These are phyloP conservation scores for Alosa sapidissima DNA, from an alignment of 2,797 vertebrate species.

Conservation along the genomic window DNA sequence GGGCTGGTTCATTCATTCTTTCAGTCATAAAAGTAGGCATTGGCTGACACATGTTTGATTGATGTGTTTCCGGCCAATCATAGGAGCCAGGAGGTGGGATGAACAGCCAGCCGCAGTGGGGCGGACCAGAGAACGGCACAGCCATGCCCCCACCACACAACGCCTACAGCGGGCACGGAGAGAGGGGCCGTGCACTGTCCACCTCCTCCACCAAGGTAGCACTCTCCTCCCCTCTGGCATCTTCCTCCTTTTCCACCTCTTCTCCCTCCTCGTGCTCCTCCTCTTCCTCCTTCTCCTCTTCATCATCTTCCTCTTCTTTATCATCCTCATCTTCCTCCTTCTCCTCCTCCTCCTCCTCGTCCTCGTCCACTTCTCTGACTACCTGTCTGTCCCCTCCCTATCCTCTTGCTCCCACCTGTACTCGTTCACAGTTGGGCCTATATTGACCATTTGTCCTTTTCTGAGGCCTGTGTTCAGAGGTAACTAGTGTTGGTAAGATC, in stretches of 20 bases:
- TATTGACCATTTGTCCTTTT: too few species aligned
- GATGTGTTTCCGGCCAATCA: neutral
- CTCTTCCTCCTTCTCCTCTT: neutral
- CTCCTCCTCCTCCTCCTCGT: neutral
- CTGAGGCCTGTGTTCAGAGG: neutral
- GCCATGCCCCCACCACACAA: conserved; percentile 60
- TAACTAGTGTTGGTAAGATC: neutral
- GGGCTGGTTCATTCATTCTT: neutral
- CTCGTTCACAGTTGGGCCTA: neutral
- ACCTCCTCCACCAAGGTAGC: conserved; percentile 75
- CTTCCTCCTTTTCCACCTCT: neutral
- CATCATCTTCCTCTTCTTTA: neutral
- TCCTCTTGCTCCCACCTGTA: neutral
- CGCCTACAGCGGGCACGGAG: conserved; percentile 63
- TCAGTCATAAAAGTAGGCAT: neutral
- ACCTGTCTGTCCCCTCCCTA: neutral
- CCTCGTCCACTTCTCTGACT: neutral
- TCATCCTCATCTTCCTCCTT: neutral
- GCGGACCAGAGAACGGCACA: conserved; percentile 70
- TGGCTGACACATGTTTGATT: neutral
- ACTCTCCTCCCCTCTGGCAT: neutral
- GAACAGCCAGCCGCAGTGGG: conserved; percentile 32
- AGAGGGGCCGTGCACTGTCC: conserved; percentile 73
- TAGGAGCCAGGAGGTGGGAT: conserved; percentile 38
- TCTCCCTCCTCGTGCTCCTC: neutral